Evolutionary conservation across 1,140 invertebrate species (phyloP).

Genomic region (Nebria ingens): DNA sequence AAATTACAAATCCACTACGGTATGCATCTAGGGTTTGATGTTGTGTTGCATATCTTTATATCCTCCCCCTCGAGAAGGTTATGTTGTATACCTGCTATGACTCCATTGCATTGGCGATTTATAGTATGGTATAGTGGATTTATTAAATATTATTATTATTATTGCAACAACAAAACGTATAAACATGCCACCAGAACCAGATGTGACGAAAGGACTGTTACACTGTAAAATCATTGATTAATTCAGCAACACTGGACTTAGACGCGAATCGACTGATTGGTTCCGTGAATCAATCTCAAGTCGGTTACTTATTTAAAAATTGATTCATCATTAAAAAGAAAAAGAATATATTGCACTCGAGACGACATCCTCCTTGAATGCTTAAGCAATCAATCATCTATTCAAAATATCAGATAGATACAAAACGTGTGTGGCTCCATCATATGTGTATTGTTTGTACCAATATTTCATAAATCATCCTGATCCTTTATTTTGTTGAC

Average conservation of each 20-base stretch:
- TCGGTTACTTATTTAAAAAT: background rate
- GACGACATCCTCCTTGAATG: too few relatives aligned
- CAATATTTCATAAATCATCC: background rate
- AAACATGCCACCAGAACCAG: background rate
- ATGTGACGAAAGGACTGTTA: background rate
- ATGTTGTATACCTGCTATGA: slow-evolving; percentile 7
- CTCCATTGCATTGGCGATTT: background rate
- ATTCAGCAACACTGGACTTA: slow-evolving; percentile 7
- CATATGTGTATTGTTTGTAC: background rate
- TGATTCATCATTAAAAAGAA: too few relatives aligned
- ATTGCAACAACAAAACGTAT: too few relatives aligned
- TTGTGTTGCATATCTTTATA: slow-evolving; percentile 22
- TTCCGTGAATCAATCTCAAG: background rate
- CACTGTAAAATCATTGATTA: too few relatives aligned
- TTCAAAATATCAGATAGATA: too few relatives aligned
- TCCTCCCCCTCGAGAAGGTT: background rate
- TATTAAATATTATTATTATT: too few relatives aligned
- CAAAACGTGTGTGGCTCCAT: background rate
- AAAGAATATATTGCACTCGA: too few relatives aligned
- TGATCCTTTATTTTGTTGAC: too few relatives aligned
- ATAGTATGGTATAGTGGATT: background rate
- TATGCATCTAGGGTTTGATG: slow-evolving; percentile 22
- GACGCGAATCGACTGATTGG: background rate
- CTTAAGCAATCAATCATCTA: too few relatives aligned
- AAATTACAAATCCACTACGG: slow-evolving; percentile 15